Evolutionary conservation across 2,797 vertebrate genomes (phyloP).

Genomic region (Brachyalestes nurse): DNA sequence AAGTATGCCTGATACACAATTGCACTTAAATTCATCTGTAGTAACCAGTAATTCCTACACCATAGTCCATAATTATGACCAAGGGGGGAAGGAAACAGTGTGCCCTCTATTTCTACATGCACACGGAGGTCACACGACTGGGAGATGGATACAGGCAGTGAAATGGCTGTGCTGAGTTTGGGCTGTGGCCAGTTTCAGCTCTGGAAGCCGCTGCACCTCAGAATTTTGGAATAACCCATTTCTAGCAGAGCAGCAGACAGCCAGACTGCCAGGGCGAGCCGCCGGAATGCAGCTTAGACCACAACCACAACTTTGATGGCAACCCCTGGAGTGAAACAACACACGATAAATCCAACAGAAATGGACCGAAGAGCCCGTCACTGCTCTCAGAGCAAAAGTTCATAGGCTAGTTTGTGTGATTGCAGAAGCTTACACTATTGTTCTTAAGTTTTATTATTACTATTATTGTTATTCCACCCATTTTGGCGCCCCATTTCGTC

Average conservation of each 20-base stretch:
- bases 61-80: background rate
- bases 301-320: slow-evolving; percentile 41
- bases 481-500: too few species aligned
- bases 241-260: slow-evolving; percentile 50
- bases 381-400: slow-evolving; percentile 24
- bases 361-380: background rate
- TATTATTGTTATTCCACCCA: too few species aligned
- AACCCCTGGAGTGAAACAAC: slow-evolving; percentile 47
- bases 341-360: slow-evolving; percentile 29
- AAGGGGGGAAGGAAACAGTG: too few species aligned
- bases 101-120: slow-evolving; percentile 1
- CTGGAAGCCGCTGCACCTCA: slow-evolving; percentile 40
- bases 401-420: background rate
- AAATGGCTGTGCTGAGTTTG: slow-evolving; percentile 34
- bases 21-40: background rate
- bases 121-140: slow-evolving; percentile 22
- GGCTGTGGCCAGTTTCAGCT: slow-evolving; percentile 37
- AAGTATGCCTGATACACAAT: background rate
- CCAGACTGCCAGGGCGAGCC: slow-evolving; percentile 67
- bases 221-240: slow-evolving; percentile 49
- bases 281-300: slow-evolving; percentile 66
- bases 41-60: background rate
- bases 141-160: background rate
- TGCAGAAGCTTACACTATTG: too few species aligned
- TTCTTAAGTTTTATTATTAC: too few species aligned